Evolutionary conservation across 2,797 vertebrate genomes (phyloP), one percentile per base, ranked within the genome.

Genomic region (Sciaenops ocellatus): DNA sequence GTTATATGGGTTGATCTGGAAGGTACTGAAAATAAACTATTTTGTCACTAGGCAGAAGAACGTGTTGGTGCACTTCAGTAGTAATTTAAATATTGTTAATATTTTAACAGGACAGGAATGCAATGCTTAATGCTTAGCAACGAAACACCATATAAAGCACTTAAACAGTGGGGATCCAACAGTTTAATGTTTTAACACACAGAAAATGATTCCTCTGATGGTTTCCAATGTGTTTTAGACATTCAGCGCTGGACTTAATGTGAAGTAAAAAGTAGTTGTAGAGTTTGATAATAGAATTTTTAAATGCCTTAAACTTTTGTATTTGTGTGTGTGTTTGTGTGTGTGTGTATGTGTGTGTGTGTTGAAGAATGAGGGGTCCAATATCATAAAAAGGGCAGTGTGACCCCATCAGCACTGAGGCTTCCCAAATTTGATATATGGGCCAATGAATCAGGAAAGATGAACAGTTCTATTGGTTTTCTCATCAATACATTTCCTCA

Each of bases 351-450:
- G 34, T 56, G 51, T 17, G 48, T 72, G 51, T 75, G 24, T 54
- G 47, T 17, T 57, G 51, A 20, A 1, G 13, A 64, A 44, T 6
- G 44, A 73, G 62, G 50, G 18, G 17, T 52, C 42, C 34, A 46
- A 76, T 63, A 76, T 51, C 74, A 70, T 83, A 76, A 69, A 78
- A 74, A 78, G 85, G 79, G 64, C 76, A 70, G 47, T 3, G 61
- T 80, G 87, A 82, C 78, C 85, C 81, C 50, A 74, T 84, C 68
- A 80, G 69, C 73, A 69, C 38, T 7, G 22, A 85, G 24, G 73
- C 69, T 57, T 75, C 68, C 50, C 60, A 52, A 60, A 59, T 46
- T 64, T 73, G 69, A 83, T 79, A 38, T 65, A 73, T 5, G 22
- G 65, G 1, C 70, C 68, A 57, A 68, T 82, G 65, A 80, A 78